Percentiles rank a stretch among this genome's conserved stretches.
These are phyloP conservation scores for Halictus ligatus DNA, from an alignment of 2,888 invertebrate species.

Conservation along the genomic window DNA sequence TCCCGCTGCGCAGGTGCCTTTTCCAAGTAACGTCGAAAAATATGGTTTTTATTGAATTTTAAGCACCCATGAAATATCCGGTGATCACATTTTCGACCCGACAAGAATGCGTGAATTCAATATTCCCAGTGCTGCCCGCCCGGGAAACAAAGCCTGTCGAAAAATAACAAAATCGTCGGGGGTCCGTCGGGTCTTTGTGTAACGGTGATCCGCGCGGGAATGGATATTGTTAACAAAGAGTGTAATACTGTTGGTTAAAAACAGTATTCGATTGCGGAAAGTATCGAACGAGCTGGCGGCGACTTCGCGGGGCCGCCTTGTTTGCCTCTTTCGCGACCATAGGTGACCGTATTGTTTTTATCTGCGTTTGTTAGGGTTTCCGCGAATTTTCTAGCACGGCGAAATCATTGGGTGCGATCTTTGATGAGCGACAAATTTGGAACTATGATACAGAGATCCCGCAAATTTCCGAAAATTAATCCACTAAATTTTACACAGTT, in stretches of 20 bases:
- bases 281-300: background rate
- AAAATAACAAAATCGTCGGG: constrained; percentile 15
- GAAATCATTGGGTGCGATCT: too few relatives aligned
- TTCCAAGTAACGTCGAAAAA: constrained; percentile 30
- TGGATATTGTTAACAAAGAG: constrained; percentile 18
- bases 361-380: background rate
- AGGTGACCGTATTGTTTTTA: background rate
- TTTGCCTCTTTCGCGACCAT: background rate
- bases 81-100: constrained; percentile 1
- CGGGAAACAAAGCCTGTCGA: constrained; percentile 11
- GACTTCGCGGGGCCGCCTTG: background rate
- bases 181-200: constrained; percentile 1
- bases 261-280: constrained; percentile 8
- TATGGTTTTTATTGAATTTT: constrained; percentile 54
- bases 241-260: constrained; percentile 12
- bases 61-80: constrained; percentile 56
- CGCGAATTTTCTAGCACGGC: background rate
- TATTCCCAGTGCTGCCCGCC: background rate
- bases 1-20: background rate
- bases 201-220: background rate
- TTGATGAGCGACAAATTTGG: too few relatives aligned
- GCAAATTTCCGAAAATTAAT: too few relatives aligned
- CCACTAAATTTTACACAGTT: too few relatives aligned
- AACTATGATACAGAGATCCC: too few relatives aligned
- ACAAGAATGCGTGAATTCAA: background rate